Evolutionary conservation across 2,888 invertebrate species (phyloP).

Genomic region (Antheraea yamamai): DNA sequence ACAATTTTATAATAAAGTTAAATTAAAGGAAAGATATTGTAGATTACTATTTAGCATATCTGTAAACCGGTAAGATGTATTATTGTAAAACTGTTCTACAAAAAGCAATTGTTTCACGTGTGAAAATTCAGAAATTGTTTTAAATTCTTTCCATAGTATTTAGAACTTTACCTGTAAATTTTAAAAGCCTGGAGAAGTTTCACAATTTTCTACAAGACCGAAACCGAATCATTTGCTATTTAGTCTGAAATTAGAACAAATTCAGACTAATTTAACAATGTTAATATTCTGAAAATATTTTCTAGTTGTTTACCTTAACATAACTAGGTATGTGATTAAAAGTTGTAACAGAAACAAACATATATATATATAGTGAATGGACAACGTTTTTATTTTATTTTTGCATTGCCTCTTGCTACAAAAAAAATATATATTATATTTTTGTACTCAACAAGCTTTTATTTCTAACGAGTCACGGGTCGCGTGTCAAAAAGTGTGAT

Average conservation of each 20-base stretch:
- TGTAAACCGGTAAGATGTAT: neutral
- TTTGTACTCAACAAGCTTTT: conserved; percentile 12
- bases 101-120: neutral
- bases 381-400: neutral
- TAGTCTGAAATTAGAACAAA: neutral
- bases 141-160: neutral
- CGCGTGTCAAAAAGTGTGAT: conserved; percentile 13
- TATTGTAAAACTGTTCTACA: neutral
- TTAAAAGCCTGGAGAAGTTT: neutral
- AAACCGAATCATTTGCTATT: neutral
- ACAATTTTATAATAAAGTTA: neutral
- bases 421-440: conserved; percentile 2
- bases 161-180: neutral
- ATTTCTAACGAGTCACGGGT: conserved; percentile 1
- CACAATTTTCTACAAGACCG: neutral
- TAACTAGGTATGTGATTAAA: neutral
- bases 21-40: neutral
- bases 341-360: neutral
- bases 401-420: neutral
- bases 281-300: neutral
- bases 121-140: neutral
- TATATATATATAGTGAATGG: neutral
- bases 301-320: neutral
- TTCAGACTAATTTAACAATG: no score
- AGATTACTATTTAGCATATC: neutral